Evolutionary conservation across 2,113 vertebrate species (phyloP).

Genomic region (Ursus arctos): DNA sequence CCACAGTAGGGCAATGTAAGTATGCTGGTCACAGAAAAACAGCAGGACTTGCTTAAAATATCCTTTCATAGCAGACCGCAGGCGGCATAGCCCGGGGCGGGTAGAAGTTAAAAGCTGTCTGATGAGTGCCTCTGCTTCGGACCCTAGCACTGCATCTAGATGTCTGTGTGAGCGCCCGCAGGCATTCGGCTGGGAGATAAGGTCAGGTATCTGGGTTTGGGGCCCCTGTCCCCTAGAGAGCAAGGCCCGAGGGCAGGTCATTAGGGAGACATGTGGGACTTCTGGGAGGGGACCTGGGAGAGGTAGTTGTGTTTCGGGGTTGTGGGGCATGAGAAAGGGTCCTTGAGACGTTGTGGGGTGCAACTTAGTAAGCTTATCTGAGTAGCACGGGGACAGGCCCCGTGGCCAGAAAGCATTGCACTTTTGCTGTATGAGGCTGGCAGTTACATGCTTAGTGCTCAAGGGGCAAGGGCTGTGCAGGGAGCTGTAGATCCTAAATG

Average conservation of each 20-base stretch:
- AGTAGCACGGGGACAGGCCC: neutral
- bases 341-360: neutral
- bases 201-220: neutral
- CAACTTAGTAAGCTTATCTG: neutral
- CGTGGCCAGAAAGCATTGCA: neutral
- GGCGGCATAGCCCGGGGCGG: accelerated
- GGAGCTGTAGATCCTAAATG: neutral
- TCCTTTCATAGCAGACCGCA: accelerated
- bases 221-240: neutral
- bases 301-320: neutral
- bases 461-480: neutral
- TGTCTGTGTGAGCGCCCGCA: neutral
- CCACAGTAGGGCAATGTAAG: accelerated
- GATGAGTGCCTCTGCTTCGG: neutral
- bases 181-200: neutral
- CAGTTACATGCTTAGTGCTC: neutral
- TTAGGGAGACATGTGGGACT: neutral
- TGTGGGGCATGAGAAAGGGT: neutral
- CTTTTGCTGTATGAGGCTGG: neutral
- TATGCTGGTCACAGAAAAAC: neutral
- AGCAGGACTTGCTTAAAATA: neutral
- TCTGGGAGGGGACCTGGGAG: neutral
- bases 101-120: neutral
- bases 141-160: neutral
- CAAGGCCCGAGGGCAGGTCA: neutral